Evolutionary conservation across 2,888 invertebrate genomes (phyloP).

Genomic region (Labia minor): DNA sequence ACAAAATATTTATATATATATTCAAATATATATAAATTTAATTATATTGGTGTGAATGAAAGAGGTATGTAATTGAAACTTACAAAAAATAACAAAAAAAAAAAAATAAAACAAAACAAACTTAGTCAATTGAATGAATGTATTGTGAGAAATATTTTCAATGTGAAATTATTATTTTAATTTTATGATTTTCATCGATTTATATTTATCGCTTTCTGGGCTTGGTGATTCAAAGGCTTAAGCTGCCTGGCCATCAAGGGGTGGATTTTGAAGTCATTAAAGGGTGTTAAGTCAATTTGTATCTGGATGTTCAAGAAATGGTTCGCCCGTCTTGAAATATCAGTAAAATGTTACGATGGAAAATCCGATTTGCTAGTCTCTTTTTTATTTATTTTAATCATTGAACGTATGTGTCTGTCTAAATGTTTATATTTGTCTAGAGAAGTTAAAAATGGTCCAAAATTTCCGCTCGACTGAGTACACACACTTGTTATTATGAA

Average conservation of each 20-base stretch:
- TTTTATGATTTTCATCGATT: conserved; percentile 13
- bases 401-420: conserved; percentile 13
- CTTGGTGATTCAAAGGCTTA: not conserved
- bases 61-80: not conserved
- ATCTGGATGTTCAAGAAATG: not conserved
- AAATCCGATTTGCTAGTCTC: conserved; percentile 13
- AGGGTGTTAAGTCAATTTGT: not conserved
- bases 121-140: conserved; percentile 9
- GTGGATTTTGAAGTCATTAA: not conserved
- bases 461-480: conserved; percentile 7
- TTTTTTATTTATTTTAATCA: conserved; percentile 13
- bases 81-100: not conserved
- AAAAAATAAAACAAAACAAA: not conserved
- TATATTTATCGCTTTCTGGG: not conserved
- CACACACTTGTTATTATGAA: not conserved
- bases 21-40: not conserved
- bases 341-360: conserved; percentile 6
- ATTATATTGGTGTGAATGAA: not conserved
- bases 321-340: not conserved
- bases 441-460: conserved; percentile 13
- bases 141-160: not conserved
- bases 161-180: not conserved
- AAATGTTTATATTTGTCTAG: conserved; percentile 5
- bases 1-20: not conserved
- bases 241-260: not conserved